Evolutionary conservation across 2,797 vertebrate species (phyloP).

Genomic region (Xenopus petersii): DNA sequence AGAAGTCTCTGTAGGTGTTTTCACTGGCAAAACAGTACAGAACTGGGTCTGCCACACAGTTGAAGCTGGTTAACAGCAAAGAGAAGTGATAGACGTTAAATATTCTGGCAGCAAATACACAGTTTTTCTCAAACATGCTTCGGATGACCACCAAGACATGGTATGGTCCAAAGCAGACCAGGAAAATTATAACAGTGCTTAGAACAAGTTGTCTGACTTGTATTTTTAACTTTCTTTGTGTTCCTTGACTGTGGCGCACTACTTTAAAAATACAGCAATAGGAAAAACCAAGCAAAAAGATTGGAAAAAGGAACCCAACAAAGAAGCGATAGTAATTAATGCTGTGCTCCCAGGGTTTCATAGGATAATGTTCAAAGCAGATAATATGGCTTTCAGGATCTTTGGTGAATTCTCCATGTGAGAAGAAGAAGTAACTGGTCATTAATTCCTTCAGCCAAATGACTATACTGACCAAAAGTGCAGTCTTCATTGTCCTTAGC

Average conservation of each 20-base stretch:
- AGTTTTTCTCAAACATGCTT: slow-evolving; percentile 81
- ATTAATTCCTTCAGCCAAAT: slow-evolving; percentile 89
- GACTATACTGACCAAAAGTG: slow-evolving; percentile 66
- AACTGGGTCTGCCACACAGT: slow-evolving; percentile 87
- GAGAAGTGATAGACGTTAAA: slow-evolving; percentile 90
- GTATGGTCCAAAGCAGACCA: slow-evolving; percentile 91
- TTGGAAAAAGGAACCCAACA: slow-evolving; percentile 85
- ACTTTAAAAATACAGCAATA: slow-evolving; percentile 84
- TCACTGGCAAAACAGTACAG: slow-evolving; percentile 95
- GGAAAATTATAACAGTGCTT: slow-evolving; percentile 89
- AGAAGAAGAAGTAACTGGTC: slow-evolving; percentile 77
- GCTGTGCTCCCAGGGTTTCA: slow-evolving; percentile 75
- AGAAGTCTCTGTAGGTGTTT: slow-evolving; percentile 78
- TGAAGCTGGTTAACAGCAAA: slow-evolving; percentile 85
- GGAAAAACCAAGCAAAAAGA: slow-evolving; percentile 76
- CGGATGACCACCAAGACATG: slow-evolving; percentile 84
- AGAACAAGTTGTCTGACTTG: slow-evolving; percentile 87
- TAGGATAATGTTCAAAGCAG: slow-evolving; percentile 96
- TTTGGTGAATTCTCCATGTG: slow-evolving; percentile 70
- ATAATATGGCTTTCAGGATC: slow-evolving; percentile 74
- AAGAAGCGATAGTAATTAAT: slow-evolving; percentile 90
- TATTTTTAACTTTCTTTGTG: slow-evolving; percentile 83
- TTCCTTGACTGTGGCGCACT: slow-evolving; percentile 82
- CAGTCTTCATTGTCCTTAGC: slow-evolving; percentile 82
- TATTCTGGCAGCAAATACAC: slow-evolving; percentile 76